These are phyloP conservation scores for Tadarida brasiliensis DNA, from an alignment of 2,797 vertebrate species.

Conservation along the genomic window DNA sequence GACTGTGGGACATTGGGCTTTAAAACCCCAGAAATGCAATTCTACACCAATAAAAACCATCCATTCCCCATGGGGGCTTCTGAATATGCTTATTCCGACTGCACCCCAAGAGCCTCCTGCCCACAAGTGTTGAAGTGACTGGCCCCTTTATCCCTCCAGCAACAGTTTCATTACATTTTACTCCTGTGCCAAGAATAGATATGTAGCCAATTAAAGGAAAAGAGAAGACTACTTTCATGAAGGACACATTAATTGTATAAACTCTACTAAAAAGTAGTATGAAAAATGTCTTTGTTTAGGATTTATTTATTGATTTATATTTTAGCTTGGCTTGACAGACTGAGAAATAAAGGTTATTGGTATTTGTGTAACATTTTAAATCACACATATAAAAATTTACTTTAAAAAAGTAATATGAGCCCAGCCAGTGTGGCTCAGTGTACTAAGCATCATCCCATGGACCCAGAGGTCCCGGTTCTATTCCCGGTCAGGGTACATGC, in stretches of 20 bases:
- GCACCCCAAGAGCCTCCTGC: no score
- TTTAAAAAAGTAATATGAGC: neutral
- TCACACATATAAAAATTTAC: neutral
- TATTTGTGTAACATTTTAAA: neutral
- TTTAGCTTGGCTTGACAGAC: neutral
- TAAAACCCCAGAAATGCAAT: no score
- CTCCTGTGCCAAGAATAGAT: neutral
- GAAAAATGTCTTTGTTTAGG: neutral
- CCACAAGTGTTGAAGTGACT: no score
- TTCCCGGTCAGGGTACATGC: no score
- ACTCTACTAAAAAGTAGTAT: neutral
- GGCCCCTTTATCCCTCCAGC: no score
- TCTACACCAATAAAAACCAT: no score
- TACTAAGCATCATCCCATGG: no score
- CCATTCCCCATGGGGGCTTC: no score
- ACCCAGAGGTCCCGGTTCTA: no score
- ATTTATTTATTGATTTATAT: slow-evolving; percentile 20
- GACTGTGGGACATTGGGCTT: no score
- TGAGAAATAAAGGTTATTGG: neutral
- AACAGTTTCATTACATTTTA: neutral
- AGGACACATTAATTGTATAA: neutral
- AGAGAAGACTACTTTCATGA: neutral
- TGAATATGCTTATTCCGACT: no score
- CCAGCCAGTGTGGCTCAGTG: no score
- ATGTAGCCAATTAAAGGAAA: neutral